phyloP scores from a whole-genome alignment of 2,797 vertebrate genomes.

The Echiichthys vipera region DNA sequence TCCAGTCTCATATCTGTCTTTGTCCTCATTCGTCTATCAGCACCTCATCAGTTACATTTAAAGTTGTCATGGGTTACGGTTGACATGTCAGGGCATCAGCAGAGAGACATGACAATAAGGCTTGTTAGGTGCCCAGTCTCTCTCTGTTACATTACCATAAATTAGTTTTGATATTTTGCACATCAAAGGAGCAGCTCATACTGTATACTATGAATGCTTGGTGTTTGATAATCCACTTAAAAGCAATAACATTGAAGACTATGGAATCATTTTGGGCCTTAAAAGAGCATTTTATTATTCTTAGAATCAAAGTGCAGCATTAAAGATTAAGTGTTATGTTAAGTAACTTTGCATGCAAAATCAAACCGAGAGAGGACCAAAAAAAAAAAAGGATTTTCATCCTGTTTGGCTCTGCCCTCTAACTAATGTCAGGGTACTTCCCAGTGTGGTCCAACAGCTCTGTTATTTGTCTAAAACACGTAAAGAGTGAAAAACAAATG shows the following conservation, averaged over 20 bases:
- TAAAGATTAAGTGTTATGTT: background rate
- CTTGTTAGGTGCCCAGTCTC: conserved; percentile 25
- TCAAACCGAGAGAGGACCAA: background rate
- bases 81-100: conserved; percentile 23
- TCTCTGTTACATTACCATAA: conserved; percentile 30
- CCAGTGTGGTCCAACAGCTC: background rate
- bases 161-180: conserved; percentile 38
- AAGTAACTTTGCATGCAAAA: background rate
- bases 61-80: conserved; percentile 40
- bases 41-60: conserved; percentile 38
- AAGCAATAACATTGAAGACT: background rate
- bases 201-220: background rate
- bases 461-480: conserved; percentile 8
- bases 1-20: conserved; percentile 44
- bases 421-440: conserved; percentile 14
- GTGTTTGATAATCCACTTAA: conserved; percentile 9
- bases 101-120: conserved; percentile 21
- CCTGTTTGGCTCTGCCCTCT: conserved; percentile 12
- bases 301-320: background rate
- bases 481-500: background rate
- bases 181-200: conserved; percentile 13
- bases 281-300: conserved; percentile 4
- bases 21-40: conserved; percentile 44
- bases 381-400: conserved; percentile 7
- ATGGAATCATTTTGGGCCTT: background rate